A percentile compares a stretch with the other conserved stretches of the same genome.
Evolutionary conservation across 2,797 vertebrate species (phyloP).

Genomic region (Vespertilio murinus): DNA sequence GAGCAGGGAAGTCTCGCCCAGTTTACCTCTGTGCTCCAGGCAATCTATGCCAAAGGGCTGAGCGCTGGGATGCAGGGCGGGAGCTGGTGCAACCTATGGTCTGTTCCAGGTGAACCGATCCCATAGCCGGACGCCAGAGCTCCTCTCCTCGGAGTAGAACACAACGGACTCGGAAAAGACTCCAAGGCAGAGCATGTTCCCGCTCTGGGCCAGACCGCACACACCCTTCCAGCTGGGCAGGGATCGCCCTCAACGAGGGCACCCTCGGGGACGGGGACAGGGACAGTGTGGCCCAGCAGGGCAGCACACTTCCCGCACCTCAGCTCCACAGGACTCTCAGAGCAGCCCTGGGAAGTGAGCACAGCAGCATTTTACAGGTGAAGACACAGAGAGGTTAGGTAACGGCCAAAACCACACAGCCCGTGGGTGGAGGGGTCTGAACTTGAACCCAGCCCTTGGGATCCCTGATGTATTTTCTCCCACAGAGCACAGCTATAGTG

Average conservation of each 20-base stretch:
- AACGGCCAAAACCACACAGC: not conserved
- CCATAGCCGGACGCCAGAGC: not conserved
- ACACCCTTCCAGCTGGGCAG: not conserved
- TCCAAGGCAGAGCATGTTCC: not conserved
- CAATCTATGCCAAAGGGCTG: not conserved
- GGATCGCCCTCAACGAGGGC: not conserved
- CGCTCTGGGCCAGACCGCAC: not conserved
- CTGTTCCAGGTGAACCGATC: not conserved
- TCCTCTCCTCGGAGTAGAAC: not conserved
- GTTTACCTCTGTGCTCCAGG: not conserved
- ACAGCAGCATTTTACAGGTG: not conserved
- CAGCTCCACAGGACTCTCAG: not conserved
- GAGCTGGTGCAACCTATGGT: not conserved
- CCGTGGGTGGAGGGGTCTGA: not conserved
- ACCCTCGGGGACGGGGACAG: rapidly evolving
- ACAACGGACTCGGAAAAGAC: not conserved
- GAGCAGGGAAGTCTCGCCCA: not conserved
- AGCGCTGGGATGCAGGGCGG: not conserved
- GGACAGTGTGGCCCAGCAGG: not conserved
- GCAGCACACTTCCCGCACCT: not conserved
- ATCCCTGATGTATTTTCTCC: not conserved
- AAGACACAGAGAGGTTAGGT: not conserved
- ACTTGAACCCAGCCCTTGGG: not conserved
- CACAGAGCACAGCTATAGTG: not conserved
- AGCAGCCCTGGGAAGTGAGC: not conserved